Percentiles rank a stretch among this genome's conserved stretches.
These are phyloP conservation scores for Panagrolaimus sp. DNA, from an alignment of 1,140 invertebrate genomes.

Conservation along the genomic window DNA sequence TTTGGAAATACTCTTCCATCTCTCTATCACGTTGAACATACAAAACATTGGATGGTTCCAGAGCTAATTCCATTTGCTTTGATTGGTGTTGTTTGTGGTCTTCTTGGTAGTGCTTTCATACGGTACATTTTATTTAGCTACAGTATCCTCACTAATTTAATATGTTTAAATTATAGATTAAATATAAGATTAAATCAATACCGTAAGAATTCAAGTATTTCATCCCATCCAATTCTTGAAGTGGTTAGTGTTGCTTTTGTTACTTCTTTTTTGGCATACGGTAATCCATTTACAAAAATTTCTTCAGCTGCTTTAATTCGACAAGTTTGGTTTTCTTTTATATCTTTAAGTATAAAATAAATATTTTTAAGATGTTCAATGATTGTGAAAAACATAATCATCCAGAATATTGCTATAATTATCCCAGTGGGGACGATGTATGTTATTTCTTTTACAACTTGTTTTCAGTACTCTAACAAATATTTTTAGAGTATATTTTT, in stretches of 20 bases:
- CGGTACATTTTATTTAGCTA: not conserved
- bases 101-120: conserved; percentile 68
- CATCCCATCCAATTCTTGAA: conserved; percentile 96
- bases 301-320: not conserved
- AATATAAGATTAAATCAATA: conserved; percentile 66
- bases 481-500: conserved; percentile 63
- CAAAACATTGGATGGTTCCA: conserved; percentile 94
- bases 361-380: not conserved
- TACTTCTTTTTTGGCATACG: conserved; percentile 52
- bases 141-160: conserved; percentile 83
- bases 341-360: too few species aligned
- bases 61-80: conserved; percentile 93
- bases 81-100: conserved; percentile 89
- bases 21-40: conserved; percentile 93
- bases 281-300: conserved; percentile 6
- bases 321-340: conserved; percentile 65
- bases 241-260: not conserved
- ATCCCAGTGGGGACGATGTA: not conserved
- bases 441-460: too few species aligned
- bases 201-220: conserved; percentile 70
- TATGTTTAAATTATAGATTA: conserved; percentile 70
- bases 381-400: not conserved
- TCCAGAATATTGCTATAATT: not conserved
- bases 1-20: conserved; percentile 98
- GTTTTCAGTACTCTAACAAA: too few species aligned